A percentile compares a stretch with the other conserved stretches of the same genome.
Evolutionary conservation across 2,797 vertebrate species (phyloP).

Genomic region (Peromyscus attwateri): DNA sequence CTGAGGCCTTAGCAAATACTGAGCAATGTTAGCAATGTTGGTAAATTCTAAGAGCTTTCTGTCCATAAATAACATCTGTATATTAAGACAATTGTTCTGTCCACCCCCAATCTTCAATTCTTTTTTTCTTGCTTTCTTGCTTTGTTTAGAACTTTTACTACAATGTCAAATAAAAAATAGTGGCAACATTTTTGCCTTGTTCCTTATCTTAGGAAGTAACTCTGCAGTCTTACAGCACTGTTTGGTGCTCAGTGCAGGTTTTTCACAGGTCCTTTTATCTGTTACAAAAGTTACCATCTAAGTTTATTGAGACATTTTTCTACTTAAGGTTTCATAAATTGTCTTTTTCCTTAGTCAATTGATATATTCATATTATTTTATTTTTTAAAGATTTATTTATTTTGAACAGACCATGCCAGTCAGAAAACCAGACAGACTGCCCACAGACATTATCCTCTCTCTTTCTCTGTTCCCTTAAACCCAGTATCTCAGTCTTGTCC

Average conservation of each 20-base stretch:
- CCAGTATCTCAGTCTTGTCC: not conserved
- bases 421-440: not conserved
- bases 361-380: not conserved
- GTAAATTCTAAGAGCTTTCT: not conserved
- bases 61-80: not conserved
- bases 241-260: not conserved
- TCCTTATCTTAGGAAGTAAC: not conserved
- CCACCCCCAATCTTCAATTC: not conserved
- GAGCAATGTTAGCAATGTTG: not conserved
- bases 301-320: not conserved
- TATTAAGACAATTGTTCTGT: not conserved
- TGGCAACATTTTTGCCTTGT: not conserved
- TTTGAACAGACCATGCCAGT: not conserved
- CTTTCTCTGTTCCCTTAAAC: not conserved
- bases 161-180: not conserved
- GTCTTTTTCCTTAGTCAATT: not conserved
- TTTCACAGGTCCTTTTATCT: not conserved
- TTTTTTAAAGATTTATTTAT: not conserved
- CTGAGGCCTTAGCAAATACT: not conserved
- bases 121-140: not conserved
- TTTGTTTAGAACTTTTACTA: not conserved
- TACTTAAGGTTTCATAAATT: not conserved
- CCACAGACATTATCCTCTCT: not conserved
- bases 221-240: not conserved
- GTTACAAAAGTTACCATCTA: not conserved